Evolutionary conservation across 2,797 vertebrate species (phyloP), one percentile per base, ranked within the genome.

Genomic region (Mormyrus proboscirostris): DNA sequence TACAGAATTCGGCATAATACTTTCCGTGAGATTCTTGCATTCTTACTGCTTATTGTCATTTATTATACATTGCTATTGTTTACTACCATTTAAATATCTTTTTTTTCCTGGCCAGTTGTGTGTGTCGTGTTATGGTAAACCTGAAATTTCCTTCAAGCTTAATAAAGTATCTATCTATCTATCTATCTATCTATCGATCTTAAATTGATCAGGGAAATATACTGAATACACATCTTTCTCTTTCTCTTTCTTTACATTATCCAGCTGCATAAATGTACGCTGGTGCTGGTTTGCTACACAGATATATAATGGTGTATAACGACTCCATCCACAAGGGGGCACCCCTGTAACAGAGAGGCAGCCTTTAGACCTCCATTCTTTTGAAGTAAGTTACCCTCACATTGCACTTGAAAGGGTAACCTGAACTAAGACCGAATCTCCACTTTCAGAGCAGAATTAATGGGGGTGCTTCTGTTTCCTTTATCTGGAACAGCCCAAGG

Each of bases 401-500:
- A n/a, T n/a, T 79, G 38, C 41, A 79, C 73, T 79, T 44, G 73
- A 79, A 79, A 79, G 73, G 73, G 41, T 79, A 79, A 79, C 41
- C 73, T 79, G 41, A 44, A 41, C 73, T 79, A 19, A 79, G 33
- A 79, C 33, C 73, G 4, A 79, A 44, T 41, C 73, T 29, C 41
- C 41, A 79, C 65, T 38, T 73, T 73, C 65, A 73, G 29, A 33
- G 29, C 65, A 73, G 65, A 73, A 73, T 73, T 73, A 73, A 73
- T 73, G 65, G 12, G 29, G 4, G 29, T 73, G 73, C 38, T n/a
- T 79, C 41, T n/a, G 73, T 79, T 41, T 47, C 41, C 33, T 79
- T 79, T 79, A 73, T 79, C 73, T 79, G 38, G 73, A 47, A 79
- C 41, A 47, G 73, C 14, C 41, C 44, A 84, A 51, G 82, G 82